Conservation (phyloP, 2,797 vertebrate genomes). For the Pogonophryne albipinna region DNA sequence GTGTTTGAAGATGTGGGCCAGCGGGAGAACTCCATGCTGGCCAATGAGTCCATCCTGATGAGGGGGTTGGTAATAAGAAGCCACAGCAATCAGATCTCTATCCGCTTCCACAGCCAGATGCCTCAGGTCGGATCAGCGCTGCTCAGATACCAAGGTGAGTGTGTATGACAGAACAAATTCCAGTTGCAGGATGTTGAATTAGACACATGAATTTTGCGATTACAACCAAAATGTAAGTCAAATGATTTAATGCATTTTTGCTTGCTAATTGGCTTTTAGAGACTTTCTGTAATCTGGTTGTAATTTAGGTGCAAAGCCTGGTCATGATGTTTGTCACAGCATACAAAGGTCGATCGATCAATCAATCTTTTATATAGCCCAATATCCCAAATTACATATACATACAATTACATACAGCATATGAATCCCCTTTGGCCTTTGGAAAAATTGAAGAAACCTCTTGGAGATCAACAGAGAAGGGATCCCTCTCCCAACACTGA, state of each 20-base stretch:
- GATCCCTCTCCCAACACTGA: too few species aligned
- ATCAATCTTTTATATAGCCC: too few species aligned
- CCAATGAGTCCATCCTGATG: conserved; percentile 93
- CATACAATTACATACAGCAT: too few species aligned
- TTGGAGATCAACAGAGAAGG: too few species aligned
- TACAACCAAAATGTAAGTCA: neutral
- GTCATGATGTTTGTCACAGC: neutral
- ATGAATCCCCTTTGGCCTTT: too few species aligned
- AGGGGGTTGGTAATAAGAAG: conserved; percentile 93
- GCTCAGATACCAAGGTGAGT: conserved; percentile 92
- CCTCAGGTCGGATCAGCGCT: conserved; percentile 85
- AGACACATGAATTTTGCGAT: neutral
- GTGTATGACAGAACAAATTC: neutral
- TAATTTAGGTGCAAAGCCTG: neutral
- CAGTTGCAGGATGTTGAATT: neutral
- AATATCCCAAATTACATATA: too few species aligned
- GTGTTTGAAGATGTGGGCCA: conserved; percentile 88
- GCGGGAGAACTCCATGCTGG: conserved; percentile 86
- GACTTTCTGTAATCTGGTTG: neutral
- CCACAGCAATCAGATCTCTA: conserved; percentile 91
- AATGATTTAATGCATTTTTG: neutral
- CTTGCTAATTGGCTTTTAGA: too few species aligned
- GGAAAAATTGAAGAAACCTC: too few species aligned
- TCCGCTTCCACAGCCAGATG: conserved; percentile 88
- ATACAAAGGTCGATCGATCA: too few species aligned